Base-by-base conservation (phyloP, 2,113 vertebrate genomes). In the Scomber colias region DNA sequence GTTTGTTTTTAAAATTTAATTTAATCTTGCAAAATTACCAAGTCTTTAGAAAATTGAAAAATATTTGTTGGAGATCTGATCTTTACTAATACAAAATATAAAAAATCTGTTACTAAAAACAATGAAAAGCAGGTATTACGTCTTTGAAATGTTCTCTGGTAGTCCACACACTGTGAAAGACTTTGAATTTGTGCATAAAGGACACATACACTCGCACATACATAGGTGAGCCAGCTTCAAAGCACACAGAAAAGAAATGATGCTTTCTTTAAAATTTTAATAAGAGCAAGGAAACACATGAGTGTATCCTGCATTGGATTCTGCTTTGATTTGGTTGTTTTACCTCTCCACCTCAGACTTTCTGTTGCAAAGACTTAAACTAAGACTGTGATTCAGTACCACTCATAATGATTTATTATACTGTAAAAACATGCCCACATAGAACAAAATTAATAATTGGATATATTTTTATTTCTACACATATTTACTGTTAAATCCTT, bases 271-370 rank as follows among this genome's bases (percentile, higher is more conserved):
- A 56, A 67, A 72, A 72, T 59, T 2, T 59, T 49, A 46, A 60
- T n/a, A 11, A 70, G 50, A 57, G 59, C 6, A 0, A 2, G 3
- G 5, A 74, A 82, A 54, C 46, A 76, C 31, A 55, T 66, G 10
- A 57, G 21, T 27, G 19, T 40, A 48, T 60, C 21, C 12, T 62
- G n/a, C 31, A 21, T 53, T 3, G 16, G 51, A 66, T 35, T 69
- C 40, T 55, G 30, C 35, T 66, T 49, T 14, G 68, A 62, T 65
- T 76, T 64, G 30, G 7, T 70, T 61, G 7, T 74, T 60, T 75
- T 21, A 74, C 31, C 11, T 81, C 27, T 65, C n/a, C 31, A 48
- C 21, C 27, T 63, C 24, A 4, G 45, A 89, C 56, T 79, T 66
- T 83, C 45, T 31, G 3, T 50, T 11, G 19, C 63, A 4, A 85